phyloP scores from a whole-genome alignment of 2,797 vertebrate genomes.

The Delichon dasypus region DNA sequence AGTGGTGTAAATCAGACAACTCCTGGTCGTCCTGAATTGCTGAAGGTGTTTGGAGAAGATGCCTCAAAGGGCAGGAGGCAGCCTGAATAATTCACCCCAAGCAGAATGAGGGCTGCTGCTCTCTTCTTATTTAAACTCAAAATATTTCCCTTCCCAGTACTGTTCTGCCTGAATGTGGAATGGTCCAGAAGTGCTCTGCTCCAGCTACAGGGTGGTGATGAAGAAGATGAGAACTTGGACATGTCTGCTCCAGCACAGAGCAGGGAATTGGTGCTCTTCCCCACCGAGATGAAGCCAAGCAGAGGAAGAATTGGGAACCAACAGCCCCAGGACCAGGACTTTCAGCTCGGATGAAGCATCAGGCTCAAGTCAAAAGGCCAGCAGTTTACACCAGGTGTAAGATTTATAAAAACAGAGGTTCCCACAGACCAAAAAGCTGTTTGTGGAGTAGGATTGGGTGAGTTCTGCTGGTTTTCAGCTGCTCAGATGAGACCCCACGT shows the following conservation, averaged over 20 bases:
- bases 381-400: neutral
- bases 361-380: neutral
- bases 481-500: accelerated
- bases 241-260: neutral
- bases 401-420: neutral
- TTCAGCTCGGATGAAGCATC: accelerated
- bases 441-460: neutral
- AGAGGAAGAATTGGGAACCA: neutral
- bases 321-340: neutral
- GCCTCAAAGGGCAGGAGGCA: neutral
- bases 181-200: neutral
- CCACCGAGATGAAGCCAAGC: neutral
- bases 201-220: accelerated
- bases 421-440: neutral
- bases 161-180: accelerated
- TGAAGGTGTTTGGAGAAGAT: neutral
- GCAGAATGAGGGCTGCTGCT: neutral
- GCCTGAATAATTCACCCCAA: neutral
- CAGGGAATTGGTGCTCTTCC: neutral
- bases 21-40: accelerated
- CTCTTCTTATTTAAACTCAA: neutral
- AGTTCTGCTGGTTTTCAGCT: neutral
- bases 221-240: neutral
- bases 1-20: neutral
- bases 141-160: neutral